Evolutionary conservation across 2,113 vertebrate species (phyloP).

Genomic region (Scomber scombrus): DNA sequence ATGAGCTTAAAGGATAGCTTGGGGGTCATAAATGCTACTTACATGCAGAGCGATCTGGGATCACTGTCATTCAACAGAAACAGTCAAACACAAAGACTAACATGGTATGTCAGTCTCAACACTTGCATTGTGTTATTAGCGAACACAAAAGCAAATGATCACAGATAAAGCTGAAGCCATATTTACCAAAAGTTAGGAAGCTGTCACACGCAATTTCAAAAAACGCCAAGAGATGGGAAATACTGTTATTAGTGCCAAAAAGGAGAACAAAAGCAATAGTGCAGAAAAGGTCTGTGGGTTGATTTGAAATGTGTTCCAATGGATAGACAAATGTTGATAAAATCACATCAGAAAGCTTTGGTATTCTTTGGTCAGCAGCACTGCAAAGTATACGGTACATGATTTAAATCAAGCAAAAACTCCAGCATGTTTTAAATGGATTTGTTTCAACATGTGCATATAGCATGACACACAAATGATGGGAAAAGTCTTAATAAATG

Average conservation of each 20-base stretch:
- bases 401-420: constrained; percentile 29
- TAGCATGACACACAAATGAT: constrained; percentile 4
- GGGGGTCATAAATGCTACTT: neutral
- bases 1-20: too few relatives aligned
- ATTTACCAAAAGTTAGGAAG: neutral
- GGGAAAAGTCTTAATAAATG: constrained; percentile 13
- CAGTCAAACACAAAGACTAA: neutral
- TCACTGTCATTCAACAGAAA: neutral
- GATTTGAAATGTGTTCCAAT: neutral
- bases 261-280: neutral
- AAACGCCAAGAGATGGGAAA: too few relatives aligned
- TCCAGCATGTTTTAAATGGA: constrained; percentile 27
- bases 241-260: neutral
- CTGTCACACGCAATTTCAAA: neutral
- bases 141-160: neutral
- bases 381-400: neutral
- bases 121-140: neutral
- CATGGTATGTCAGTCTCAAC: neutral
- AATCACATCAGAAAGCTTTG: constrained; percentile 10
- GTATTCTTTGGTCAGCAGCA: constrained; percentile 10
- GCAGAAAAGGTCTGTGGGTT: neutral
- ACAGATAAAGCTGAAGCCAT: neutral
- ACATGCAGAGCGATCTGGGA: neutral
- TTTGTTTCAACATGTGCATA: constrained; percentile 7
- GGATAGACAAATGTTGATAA: constrained; percentile 8